Evolutionary conservation across 1,140 invertebrate species (phyloP).

Genomic region (Ceratina calcarata): DNA sequence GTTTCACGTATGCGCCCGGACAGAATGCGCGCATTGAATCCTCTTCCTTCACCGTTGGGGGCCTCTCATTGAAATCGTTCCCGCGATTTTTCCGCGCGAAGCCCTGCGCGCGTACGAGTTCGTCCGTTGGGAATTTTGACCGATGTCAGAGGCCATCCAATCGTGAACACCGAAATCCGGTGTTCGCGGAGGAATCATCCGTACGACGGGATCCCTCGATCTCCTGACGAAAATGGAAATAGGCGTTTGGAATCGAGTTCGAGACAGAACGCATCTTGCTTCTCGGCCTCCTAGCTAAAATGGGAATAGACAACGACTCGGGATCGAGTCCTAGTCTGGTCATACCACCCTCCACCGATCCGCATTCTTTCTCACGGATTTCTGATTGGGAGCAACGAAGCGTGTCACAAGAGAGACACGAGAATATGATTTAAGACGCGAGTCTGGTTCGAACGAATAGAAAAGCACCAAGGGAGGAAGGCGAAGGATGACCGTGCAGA

Average conservation of each 20-base stretch:
- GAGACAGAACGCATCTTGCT: too few relatives aligned
- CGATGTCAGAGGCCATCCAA: constrained; percentile 48
- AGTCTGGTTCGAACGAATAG: constrained; percentile 51
- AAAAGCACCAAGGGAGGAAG: constrained; percentile 12
- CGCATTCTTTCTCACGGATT: constrained; percentile 45
- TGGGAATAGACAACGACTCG: too few relatives aligned
- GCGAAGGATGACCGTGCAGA: constrained; percentile 59
- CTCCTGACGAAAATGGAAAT: too few relatives aligned
- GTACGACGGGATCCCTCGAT: constrained; percentile 9
- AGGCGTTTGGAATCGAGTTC: too few relatives aligned
- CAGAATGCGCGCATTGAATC: constrained; percentile 41
- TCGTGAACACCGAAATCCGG: constrained; percentile 39
- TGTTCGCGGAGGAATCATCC: constrained; percentile 35
- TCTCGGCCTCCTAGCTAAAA: too few relatives aligned
- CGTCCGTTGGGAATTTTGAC: constrained; percentile 31
- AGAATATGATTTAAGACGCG: constrained; percentile 61
- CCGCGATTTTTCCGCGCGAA: constrained; percentile 35
- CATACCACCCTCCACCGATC: not conserved
- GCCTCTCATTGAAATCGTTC: constrained; percentile 34
- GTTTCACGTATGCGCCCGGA: constrained; percentile 18
- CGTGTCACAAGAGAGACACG: constrained; percentile 29
- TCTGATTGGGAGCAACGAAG: constrained; percentile 43
- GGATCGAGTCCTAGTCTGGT: not conserved
- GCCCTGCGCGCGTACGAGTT: not conserved
- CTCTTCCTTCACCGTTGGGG: not conserved